These are phyloP conservation scores for Palaemon carinicauda DNA, from an alignment of 1,140 invertebrate genomes.

Conservation along the genomic window DNA sequence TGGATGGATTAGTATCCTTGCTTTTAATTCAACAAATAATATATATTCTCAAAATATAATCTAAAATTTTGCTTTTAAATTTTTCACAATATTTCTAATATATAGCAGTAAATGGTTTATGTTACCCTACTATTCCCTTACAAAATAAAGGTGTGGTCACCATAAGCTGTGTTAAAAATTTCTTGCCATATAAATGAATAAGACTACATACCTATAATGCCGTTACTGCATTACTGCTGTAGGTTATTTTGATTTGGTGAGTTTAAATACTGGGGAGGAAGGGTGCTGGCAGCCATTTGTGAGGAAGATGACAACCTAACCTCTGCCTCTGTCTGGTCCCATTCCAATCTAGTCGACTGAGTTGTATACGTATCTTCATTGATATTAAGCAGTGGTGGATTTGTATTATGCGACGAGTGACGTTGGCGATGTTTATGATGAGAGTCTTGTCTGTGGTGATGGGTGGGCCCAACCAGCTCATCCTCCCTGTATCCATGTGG, in stretches of 20 bases:
- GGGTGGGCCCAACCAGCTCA: neutral
- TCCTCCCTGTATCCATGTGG: neutral
- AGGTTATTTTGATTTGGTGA: neutral
- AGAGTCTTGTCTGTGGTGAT: neutral
- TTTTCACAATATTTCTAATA: too few species aligned
- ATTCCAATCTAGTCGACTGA: neutral
- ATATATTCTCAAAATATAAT: too few species aligned
- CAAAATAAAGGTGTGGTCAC: neutral
- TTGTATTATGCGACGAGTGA: neutral
- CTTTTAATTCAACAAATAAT: too few species aligned
- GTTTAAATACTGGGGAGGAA: neutral
- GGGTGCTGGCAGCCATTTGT: neutral
- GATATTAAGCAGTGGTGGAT: neutral
- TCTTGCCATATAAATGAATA: neutral
- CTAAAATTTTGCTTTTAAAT: too few species aligned
- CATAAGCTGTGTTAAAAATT: neutral
- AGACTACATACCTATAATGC: too few species aligned
- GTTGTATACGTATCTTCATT: neutral
- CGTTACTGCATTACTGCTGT: neutral
- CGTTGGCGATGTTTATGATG: slow-evolving; percentile 16
- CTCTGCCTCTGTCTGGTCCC: slow-evolving; percentile 6
- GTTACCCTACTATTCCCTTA: neutral
- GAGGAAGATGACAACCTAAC: neutral
- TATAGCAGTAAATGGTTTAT: neutral
- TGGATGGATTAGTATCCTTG: too few species aligned